Evolutionary conservation across 2,888 invertebrate genomes (phyloP).

Genomic region (Dolichomitus sp.): DNA sequence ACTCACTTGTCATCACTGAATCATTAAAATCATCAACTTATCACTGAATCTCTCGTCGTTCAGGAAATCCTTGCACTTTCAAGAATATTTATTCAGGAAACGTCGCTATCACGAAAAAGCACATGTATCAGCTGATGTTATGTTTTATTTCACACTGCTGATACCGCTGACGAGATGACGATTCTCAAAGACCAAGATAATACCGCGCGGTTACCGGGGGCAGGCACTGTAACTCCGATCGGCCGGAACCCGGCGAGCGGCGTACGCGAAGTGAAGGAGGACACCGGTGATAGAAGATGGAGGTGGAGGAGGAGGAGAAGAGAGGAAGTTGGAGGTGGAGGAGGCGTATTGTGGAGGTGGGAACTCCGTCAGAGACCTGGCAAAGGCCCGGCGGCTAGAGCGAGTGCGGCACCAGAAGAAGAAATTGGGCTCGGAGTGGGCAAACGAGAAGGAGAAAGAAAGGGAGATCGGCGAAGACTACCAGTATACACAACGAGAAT

Average conservation of each 20-base stretch:
- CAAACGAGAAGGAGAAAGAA: conserved; percentile 45
- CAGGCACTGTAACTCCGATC: conserved; percentile 77
- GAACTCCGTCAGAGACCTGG: conserved; percentile 52
- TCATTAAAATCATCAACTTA: conserved; percentile 54
- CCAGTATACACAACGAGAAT: conserved; percentile 21
- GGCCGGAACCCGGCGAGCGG: conserved; percentile 75
- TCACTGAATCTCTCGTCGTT: conserved; percentile 58
- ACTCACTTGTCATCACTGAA: conserved; percentile 64
- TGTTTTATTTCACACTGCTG: conserved; percentile 17
- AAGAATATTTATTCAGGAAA: conserved; percentile 12
- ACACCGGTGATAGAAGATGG: conserved; percentile 56
- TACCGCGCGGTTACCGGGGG: conserved; percentile 46
- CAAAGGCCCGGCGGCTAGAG: conserved; percentile 52
- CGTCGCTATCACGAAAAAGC: conserved; percentile 48
- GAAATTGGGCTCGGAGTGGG: conserved; percentile 42
- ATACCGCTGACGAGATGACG: conserved; percentile 1
- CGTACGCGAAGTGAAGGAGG: conserved; percentile 74
- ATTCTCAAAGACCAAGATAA: conserved; percentile 36
- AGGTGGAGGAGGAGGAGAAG: conserved; percentile 65
- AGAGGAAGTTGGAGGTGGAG: conserved; percentile 62
- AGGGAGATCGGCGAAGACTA: conserved; percentile 38
- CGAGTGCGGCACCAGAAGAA: conserved; percentile 50
- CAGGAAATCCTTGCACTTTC: conserved; percentile 34
- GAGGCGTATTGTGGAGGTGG: conserved; percentile 66
- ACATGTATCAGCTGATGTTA: conserved; percentile 27